Base-by-base conservation (phyloP, 1,140 invertebrate species). In the Lordiphosa clarofinis region DNA sequence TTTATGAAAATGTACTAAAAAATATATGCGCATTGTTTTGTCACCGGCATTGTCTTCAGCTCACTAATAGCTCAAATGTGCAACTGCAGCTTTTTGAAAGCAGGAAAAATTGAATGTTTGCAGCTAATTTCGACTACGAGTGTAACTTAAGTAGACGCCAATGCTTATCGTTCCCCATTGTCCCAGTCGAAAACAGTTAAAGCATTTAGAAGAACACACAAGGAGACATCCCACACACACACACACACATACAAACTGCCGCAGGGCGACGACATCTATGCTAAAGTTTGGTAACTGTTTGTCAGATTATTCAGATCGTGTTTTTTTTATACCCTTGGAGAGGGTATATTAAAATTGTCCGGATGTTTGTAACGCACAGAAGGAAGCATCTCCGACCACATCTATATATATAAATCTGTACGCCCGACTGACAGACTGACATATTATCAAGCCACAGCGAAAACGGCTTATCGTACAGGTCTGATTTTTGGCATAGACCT, bases 61-160 rank as follows among this genome's bases (percentile, higher is more conserved):
- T 48, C 35, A 33, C 64, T 78, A 74, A 81, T 79, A 81, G 70
- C 70, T 70, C 54, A 66, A 74, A 67, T 60, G 66, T 67, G 49
- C 53, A 76, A 56, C 52, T 28, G 42, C 44, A 38, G 67, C 61
- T 57, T 59, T 65, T 24, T 62, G 39, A 38, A 9, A 46, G 31
- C 33, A 61, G 36, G 65, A 69, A 61, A 69, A 61, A 69, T 69
- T 69, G 65, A 69, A 69, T 56, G 49, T 69, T 61, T 59, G 54
- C 53, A 60, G 67, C 72, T 63, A 67, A 81, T 71, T 74, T 63
- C 42, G 44, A 46, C 57, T 50, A 48, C 52, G 54, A 79, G 56
- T 60, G 59, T 21, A 11, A 55, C 62, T 65, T 36, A 56, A 67
- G 61, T 42, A 46, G 61, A 57, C 59, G 53, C 47, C 37, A 55